Evolutionary conservation across 2,888 invertebrate species (phyloP), one percentile per base, ranked within the genome.

Genomic region (Cataglyphis livida): DNA sequence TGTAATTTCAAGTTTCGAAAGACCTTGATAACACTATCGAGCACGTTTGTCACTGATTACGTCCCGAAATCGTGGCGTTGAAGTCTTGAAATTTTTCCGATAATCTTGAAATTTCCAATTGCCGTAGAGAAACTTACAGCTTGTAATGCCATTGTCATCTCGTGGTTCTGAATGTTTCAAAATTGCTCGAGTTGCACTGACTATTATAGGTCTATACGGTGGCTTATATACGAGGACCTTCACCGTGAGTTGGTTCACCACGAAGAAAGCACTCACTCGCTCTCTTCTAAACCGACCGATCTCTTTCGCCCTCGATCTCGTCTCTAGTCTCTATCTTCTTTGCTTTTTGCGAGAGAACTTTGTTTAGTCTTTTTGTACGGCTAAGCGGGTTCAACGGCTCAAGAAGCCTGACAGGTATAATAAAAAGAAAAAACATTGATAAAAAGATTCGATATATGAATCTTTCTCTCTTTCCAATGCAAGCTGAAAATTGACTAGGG

Each of bases 171-270:
- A 66, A 74, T 82, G 86, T 85, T 92, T 79, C 62, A 76, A 83
- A 83, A 51, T 87, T 84, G 81, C 84, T 87, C 84, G 86, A 87
- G 68, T 78, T 84, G 88, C 90, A 93, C 93, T 94, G 93, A 92
- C 93, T 92, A 93, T 93, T 92, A 91, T 87, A 88, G 89, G 81
- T 82, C 59, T 78, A 76, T 54, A 78, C 81, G 79, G 89, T 87
- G 83, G 91, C 92, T 94, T 94, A 94, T 94, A 94, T 94, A 94
- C 91, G 90, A 90, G 87, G 93, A 94, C 94, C 94, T 94, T 94
- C 94, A 93, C 94, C 92, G 88, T 91, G 25, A 88, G 82, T 90
- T 88, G 74, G 81, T 85, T 83, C 74, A 85, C 71, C 61, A 88
- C 90, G 91, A 94, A 91, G 94, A 93, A 94, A 94, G 92, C 92